A percentile compares a stretch with the other conserved stretches of the same genome.
Evolutionary conservation across 2,113 vertebrate species (phyloP).

Genomic region (Erinaceus europaeus): DNA sequence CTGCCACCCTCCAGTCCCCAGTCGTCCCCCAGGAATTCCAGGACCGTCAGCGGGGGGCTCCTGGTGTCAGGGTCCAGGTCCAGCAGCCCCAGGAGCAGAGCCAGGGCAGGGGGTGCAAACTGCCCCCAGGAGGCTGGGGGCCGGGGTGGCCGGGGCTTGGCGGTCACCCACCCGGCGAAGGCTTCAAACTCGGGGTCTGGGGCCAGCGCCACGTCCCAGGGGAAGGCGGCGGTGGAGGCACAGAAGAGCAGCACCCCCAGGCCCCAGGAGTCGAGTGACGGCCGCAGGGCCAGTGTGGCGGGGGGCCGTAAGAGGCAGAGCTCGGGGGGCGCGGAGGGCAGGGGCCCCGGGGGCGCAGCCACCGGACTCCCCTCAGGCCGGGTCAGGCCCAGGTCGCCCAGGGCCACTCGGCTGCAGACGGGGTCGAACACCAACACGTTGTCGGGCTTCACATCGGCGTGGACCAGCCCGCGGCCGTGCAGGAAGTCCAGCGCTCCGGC

Average conservation of each 20-base stretch:
- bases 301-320: conserved; percentile 77
- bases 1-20: conserved; percentile 49
- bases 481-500: conserved; percentile 90
- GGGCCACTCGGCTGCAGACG: conserved; percentile 88
- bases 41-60: conserved; percentile 85
- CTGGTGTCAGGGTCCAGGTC: conserved; percentile 84
- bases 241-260: conserved; percentile 91
- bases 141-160: conserved; percentile 6
- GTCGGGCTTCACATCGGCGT: conserved; percentile 94
- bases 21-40: conserved; percentile 72
- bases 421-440: conserved; percentile 92
- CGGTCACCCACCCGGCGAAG: conserved; percentile 86
- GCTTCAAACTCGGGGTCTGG: conserved; percentile 84
- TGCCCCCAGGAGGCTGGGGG: conserved; percentile 83
- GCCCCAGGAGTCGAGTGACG: conserved; percentile 90
- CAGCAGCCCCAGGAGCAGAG: conserved; percentile 87
- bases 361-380: conserved; percentile 81
- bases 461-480: conserved; percentile 90
- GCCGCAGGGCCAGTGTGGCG: conserved; percentile 83
- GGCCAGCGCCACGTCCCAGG: conserved; percentile 87
- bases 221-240: conserved; percentile 88
- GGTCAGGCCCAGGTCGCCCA: conserved; percentile 91
- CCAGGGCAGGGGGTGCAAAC: conserved; percentile 81
- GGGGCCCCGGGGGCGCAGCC: conserved; percentile 84
- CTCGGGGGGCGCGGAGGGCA: conserved; percentile 91